These are phyloP conservation scores for Liolophura sinensis DNA, from an alignment of 1,140 invertebrate genomes.

Conservation along the genomic window DNA sequence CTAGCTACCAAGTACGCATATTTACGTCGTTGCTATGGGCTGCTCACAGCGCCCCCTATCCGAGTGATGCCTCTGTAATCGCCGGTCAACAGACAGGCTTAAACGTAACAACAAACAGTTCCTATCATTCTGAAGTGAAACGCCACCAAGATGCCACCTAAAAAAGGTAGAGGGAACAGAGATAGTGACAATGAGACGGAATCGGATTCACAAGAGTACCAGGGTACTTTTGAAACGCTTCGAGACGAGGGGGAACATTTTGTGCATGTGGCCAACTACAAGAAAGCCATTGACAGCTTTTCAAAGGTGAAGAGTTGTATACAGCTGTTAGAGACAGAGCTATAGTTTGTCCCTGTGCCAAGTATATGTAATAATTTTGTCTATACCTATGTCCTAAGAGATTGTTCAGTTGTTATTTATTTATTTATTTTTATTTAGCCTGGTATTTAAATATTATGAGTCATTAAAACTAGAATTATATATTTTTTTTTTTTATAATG, in stretches of 20 bases:
- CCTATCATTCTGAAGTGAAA: slow-evolving; percentile 10
- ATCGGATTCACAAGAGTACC: slow-evolving; percentile 35
- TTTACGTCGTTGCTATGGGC: slow-evolving; percentile 3
- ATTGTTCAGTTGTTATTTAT: too few relatives aligned
- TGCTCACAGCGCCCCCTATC: slow-evolving; percentile 6
- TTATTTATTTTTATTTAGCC: too few relatives aligned
- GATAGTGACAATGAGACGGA: slow-evolving; percentile 37
- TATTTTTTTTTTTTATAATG: too few relatives aligned
- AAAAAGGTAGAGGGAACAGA: slow-evolving; percentile 22
- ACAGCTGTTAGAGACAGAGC: neutral
- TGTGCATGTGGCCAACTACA: slow-evolving; percentile 46
- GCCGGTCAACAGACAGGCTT: slow-evolving; percentile 1
- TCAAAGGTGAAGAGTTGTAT: slow-evolving; percentile 38
- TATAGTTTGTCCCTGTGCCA: neutral
- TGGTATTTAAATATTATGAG: too few relatives aligned
- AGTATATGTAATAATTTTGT: too few relatives aligned
- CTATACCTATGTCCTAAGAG: too few relatives aligned
- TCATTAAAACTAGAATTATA: too few relatives aligned
- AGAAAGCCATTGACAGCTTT: slow-evolving; percentile 55
- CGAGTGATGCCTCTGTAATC: slow-evolving; percentile 1
- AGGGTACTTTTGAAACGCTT: slow-evolving; percentile 45
- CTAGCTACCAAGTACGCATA: neutral
- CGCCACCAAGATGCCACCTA: slow-evolving; percentile 23
- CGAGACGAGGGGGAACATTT: slow-evolving; percentile 53
- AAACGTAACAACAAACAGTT: slow-evolving; percentile 7